Percentiles rank a stretch among this genome's conserved stretches.
These are phyloP conservation scores for Murina feae DNA, from an alignment of 2,113 vertebrate species.

Conservation along the genomic window DNA sequence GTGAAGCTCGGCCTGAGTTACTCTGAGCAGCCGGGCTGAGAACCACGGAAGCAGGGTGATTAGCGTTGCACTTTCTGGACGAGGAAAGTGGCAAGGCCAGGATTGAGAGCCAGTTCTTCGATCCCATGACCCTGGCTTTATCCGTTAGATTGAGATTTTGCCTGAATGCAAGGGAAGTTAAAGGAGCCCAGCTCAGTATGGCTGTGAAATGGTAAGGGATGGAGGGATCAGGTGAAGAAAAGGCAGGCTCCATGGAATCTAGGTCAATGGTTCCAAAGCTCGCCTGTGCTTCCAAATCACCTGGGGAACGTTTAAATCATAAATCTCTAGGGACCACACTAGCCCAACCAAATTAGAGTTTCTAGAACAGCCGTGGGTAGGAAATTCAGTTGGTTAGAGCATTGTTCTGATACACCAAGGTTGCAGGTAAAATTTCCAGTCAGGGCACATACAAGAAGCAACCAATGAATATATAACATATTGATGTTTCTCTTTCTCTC, in stretches of 20 bases:
- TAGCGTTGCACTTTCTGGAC: background rate
- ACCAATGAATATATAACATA: background rate
- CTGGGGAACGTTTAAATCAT: background rate
- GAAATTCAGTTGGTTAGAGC: background rate
- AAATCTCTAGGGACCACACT: background rate
- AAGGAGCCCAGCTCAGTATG: background rate
- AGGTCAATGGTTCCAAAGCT: conserved; percentile 30
- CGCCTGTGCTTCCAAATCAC: background rate
- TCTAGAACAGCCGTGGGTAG: background rate
- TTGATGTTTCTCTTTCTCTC: background rate
- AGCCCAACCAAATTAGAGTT: background rate
- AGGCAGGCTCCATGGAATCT: background rate
- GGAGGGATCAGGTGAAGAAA: background rate
- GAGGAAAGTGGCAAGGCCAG: background rate
- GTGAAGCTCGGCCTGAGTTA: background rate
- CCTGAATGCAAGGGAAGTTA: background rate
- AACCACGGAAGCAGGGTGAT: background rate
- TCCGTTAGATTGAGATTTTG: background rate
- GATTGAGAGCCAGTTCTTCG: background rate
- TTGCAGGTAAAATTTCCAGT: background rate
- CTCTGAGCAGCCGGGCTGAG: background rate
- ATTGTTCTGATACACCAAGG: background rate
- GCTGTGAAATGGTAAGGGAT: background rate
- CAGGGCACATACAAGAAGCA: background rate
- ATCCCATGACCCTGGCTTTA: background rate